Evolutionary conservation across 1,140 invertebrate species (phyloP), one percentile per base, ranked within the genome.

Genomic region (Zaprionus capensis): DNA sequence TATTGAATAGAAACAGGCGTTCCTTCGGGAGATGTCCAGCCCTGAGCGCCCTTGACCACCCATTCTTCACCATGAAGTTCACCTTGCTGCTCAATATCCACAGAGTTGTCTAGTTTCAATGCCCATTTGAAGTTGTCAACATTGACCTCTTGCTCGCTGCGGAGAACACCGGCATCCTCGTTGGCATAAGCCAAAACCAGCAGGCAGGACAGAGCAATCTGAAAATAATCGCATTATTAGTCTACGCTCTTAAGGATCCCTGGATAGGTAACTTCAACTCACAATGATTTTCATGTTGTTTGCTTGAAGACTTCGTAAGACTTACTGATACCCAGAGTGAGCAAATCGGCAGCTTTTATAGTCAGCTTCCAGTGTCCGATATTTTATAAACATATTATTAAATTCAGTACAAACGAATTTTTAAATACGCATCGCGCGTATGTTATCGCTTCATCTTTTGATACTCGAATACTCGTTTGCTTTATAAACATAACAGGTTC

Each of bases 51-150:
- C 28, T 95, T 94, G 80, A 97, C 96, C 0, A 95, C 94, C 73
- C 97, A 94, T 24, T 95, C 94, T 1, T 94, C 93, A 44, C 94
- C 94, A 75, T 95, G 95, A 67, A 97, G 92, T 91, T 94, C 95
- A 71, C 97, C 97, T 63, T 94, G 92, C 93, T 98, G 97, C 90
- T 96, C 93, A 14, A 95, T 94, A 1, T 95, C 92, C 67, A 97
- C 97, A 83, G 96, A 95, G 93, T 98, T 97, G 11, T 95, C 96
- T 68, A 97, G 96, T 93, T 97, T 95, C 91, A 96, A 96, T 0
- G 15, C 44, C 6, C 53, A 81, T 3, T 72, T 28, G 69, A 87
- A 92, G 31, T 6, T 20, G 2, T 87, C 46, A 5, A 69, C 41
- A 49, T 90, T 78, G 2, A 90, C 82, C 24, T 84, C 77, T 7